Percentiles rank a stretch among this genome's conserved stretches.
These are phyloP conservation scores for Medauroidea extradentata DNA, from an alignment of 1,140 invertebrate species.

Conservation along the genomic window DNA sequence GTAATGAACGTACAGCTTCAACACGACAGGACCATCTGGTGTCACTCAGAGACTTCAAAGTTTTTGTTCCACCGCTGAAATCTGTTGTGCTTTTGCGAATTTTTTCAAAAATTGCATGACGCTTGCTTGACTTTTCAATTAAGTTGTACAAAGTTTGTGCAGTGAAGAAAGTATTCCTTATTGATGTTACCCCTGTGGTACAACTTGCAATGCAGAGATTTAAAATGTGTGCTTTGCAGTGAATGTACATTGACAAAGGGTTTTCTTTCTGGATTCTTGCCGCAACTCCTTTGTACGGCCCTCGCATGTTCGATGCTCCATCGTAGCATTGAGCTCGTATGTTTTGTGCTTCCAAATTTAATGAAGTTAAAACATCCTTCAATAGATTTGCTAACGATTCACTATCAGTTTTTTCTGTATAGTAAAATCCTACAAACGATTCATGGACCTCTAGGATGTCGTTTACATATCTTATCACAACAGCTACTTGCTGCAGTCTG, in stretches of 20 bases:
- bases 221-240: slow-evolving; percentile 10
- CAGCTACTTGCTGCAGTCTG: slow-evolving; percentile 10
- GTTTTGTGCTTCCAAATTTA: slow-evolving; percentile 15
- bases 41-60: slow-evolving; percentile 8
- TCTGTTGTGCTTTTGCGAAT: neutral
- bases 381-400: slow-evolving; percentile 14
- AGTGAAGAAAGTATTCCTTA: too few species aligned
- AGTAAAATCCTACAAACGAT: slow-evolving; percentile 16
- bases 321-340: slow-evolving; percentile 16
- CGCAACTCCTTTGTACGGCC: slow-evolving; percentile 12
- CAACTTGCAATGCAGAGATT: slow-evolving; percentile 3
- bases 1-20: slow-evolving; percentile 4
- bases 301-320: slow-evolving; percentile 14
- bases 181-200: too few species aligned
- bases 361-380: slow-evolving; percentile 11
- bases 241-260: slow-evolving; percentile 14
- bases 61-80: neutral
- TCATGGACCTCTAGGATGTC: slow-evolving; percentile 13
- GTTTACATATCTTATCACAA: slow-evolving; percentile 15
- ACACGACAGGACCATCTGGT: slow-evolving; percentile 7
- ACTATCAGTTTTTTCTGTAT: slow-evolving; percentile 14
- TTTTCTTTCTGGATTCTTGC: slow-evolving; percentile 12
- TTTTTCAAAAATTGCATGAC: slow-evolving; percentile 5
- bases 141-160: neutral
- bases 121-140: neutral